Base-by-base conservation (phyloP, 2,888 invertebrate species). In the Dioctria rufipes region DNA sequence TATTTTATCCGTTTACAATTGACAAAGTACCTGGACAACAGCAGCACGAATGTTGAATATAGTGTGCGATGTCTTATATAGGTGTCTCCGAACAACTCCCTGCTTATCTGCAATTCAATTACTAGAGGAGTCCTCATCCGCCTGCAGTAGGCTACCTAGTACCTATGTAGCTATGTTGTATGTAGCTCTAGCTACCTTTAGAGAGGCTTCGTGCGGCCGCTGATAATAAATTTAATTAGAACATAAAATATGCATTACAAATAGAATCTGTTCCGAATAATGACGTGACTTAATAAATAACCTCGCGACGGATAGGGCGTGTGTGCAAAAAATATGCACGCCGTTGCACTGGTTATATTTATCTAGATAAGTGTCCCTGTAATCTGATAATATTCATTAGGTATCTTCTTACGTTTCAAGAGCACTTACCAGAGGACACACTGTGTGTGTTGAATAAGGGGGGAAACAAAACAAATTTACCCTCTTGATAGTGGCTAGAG, bases 371-470 rank as follows among this genome's bases (percentile, higher is more conserved):
- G 73, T 77, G 80, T 80, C 75, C 46, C 60, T 75, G 80, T 80
- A 80, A 80, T 80, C 80, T 77, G 80, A 80, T 80, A 80, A 80
- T 80, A 80, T 80, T 80, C 80, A 77, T 80, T 80, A 80, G 43
- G 75, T 66, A 80, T 80, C 75, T 80, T 67, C 60, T 80, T 80
- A 80, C 79, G 43, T 43, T 43, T n/a, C 43, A 25, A 13, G 60
- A 75, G 43, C 60, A 60, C 60, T 60, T 75, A 49, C 11, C n/a
- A 51, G 37, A 37, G 60, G n/a, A 43, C 73, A 40, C 37, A n/a
- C 42, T 40, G 6, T 9, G 51, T 40, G 6, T 9, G 51, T 37
- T 40, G 65, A 25, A 25, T 25, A 25, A 25, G 25, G 25, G 69
- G 51, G 51, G 51, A 69, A 69, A 49, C 69, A 75, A 25, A 60